Evolutionary conservation across 2,888 invertebrate genomes (phyloP), one percentile per base, ranked within the genome.

Genomic region (Auanema sp.): DNA sequence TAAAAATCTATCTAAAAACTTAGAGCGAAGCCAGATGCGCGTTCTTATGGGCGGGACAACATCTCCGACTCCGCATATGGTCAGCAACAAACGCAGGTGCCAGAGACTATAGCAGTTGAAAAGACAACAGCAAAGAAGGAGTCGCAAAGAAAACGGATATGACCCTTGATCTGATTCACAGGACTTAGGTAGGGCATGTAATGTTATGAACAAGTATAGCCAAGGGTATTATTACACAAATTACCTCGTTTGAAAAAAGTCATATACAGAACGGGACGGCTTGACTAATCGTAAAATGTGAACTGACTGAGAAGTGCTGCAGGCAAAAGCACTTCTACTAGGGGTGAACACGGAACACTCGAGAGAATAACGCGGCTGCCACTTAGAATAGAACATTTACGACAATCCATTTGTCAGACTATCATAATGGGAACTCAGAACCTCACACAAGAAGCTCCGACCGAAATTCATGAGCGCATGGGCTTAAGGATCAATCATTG

Each of bases 401-500:
- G 68, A 68, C 65, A 58, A 65, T 61, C 65, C 68, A 66, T 71
- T 71, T 66, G 71, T 68, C 71, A 68, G 56, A 63, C 61, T 60
- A 67, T 71, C 64, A 68, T 68, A 68, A 71, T 65, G 65, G 67
- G 33, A 33, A 33, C 33, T 33, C 33, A 70, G 58, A 61, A 56
- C 64, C 60, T 60, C 64, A 55, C 64, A 52, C 52, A 64, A 64
- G 33, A 33, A 33, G 33, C 33, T 33, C 8, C 66, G 59, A 47
- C 55, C 42, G 47, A 47, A 60, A 33, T 14, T 54, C 60, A 53
- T 55, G 55, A 24, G 18, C 24, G 24, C 53, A 18, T 23, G 1
- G 25, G 18, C 24, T 24, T 10, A 53, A 23, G 16, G n/a, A 25
- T 53, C 23, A 53, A 25, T 18, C 8, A 12, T 24, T 10, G 10